phyloP scores from a whole-genome alignment of 2,797 vertebrate genomes.

The Danio aesculapii region DNA sequence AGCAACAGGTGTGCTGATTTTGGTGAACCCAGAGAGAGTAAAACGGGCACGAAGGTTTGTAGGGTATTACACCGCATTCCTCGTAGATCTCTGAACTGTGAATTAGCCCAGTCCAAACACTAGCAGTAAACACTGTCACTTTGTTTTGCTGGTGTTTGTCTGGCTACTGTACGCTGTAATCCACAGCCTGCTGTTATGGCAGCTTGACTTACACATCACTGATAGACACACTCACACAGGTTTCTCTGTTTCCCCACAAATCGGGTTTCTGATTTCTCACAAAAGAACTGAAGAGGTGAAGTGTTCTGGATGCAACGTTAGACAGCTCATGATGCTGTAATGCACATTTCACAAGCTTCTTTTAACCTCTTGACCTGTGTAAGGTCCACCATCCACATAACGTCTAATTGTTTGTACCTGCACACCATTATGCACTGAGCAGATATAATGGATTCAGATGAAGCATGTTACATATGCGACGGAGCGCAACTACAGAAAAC shows the following conservation, averaged over 20 bases:
- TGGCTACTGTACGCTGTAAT: slow-evolving; percentile 65
- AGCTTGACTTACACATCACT: slow-evolving; percentile 51
- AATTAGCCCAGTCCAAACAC: slow-evolving; percentile 70
- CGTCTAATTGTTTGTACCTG: background rate
- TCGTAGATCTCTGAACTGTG: slow-evolving; percentile 56
- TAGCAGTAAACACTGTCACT: slow-evolving; percentile 67
- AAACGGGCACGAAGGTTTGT: background rate
- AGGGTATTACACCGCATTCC: slow-evolving; percentile 62
- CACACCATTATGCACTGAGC: background rate
- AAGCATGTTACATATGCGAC: slow-evolving; percentile 14
- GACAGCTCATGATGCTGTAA: slow-evolving; percentile 8
- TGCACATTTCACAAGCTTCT: slow-evolving; percentile 31
- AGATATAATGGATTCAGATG: background rate
- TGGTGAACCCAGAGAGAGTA: slow-evolving; percentile 55
- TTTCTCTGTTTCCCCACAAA: slow-evolving; percentile 15
- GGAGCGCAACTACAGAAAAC: slow-evolving; percentile 38
- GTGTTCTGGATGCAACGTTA: slow-evolving; percentile 37
- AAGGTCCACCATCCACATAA: slow-evolving; percentile 19
- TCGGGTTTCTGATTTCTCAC: slow-evolving; percentile 14
- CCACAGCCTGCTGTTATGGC: slow-evolving; percentile 55
- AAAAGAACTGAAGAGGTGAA: slow-evolving; percentile 39
- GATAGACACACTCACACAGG: background rate
- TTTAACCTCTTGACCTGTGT: slow-evolving; percentile 7
- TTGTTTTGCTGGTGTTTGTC: slow-evolving; percentile 66
- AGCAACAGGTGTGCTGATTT: slow-evolving; percentile 86